Percentiles rank a stretch among this genome's conserved stretches.
Conservation (phyloP, 2,888 invertebrate genomes). For the Sminthurides aquaticus region DNA sequence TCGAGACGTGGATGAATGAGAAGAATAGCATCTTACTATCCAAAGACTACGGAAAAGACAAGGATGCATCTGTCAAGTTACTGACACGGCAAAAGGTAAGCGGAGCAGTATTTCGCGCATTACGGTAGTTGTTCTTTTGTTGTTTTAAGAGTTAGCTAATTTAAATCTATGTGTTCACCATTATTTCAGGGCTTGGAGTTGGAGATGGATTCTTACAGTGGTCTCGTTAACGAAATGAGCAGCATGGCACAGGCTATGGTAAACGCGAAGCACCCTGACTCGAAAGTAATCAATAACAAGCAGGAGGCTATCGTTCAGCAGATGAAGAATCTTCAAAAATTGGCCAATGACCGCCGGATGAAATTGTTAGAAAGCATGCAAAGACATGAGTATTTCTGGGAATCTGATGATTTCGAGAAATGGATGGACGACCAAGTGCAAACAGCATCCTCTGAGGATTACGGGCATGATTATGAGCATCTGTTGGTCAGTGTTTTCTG, state of each 20-base stretch:
- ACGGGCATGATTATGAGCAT: conserved; percentile 90
- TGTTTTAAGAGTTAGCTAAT: background rate
- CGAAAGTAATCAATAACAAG: conserved; percentile 67
- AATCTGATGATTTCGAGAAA: conserved; percentile 79
- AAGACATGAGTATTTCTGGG: conserved; percentile 82
- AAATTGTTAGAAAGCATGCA: conserved; percentile 85
- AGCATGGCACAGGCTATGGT: conserved; percentile 76
- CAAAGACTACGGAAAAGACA: conserved; percentile 80
- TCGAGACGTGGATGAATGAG: conserved; percentile 88
- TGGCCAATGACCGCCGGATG: conserved; percentile 70
- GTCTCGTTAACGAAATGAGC: conserved; percentile 87
- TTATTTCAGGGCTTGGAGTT: conserved; percentile 67
- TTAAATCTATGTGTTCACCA: background rate
- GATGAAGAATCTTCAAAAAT: conserved; percentile 69
- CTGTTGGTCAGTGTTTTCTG: conserved; percentile 56
- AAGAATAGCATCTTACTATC: conserved; percentile 71
- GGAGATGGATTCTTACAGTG: conserved; percentile 83
- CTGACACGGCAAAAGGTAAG: conserved; percentile 79
- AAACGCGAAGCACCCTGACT: conserved; percentile 70
- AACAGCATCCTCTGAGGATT: conserved; percentile 83
- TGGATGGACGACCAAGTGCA: conserved; percentile 89
- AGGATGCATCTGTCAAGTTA: conserved; percentile 83
- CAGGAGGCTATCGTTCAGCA: conserved; percentile 69
- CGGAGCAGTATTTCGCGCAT: background rate
- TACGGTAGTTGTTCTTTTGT: background rate